These are phyloP conservation scores for Diplodus puntazzo DNA, from an alignment of 2,797 vertebrate species.

Conservation along the genomic window DNA sequence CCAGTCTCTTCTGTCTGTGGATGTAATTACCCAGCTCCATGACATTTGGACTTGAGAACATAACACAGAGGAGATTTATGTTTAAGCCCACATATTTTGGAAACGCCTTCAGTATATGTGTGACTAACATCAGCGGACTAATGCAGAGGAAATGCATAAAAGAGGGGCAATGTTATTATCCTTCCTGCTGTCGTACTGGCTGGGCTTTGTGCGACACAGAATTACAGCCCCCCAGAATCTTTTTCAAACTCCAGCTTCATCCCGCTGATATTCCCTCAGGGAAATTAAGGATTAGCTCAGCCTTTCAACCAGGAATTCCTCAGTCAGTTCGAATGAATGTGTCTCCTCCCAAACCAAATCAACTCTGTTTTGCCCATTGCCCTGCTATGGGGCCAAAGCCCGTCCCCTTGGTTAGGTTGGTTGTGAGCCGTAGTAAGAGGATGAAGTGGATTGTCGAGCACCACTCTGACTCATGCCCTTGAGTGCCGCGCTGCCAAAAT, in stretches of 20 bases:
- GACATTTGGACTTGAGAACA: constrained; percentile 19
- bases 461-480: constrained; percentile 80
- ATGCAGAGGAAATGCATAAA: constrained; percentile 41
- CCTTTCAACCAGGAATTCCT: constrained; percentile 80
- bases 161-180: constrained; percentile 52
- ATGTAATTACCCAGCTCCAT: neutral
- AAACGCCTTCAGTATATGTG: constrained; percentile 29
- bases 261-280: constrained; percentile 82
- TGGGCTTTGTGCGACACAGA: constrained; percentile 65
- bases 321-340: constrained; percentile 75
- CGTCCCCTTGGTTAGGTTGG: constrained; percentile 60
- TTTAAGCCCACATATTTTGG: constrained; percentile 28
- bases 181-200: constrained; percentile 38
- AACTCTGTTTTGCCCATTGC: constrained; percentile 67
- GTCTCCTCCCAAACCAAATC: constrained; percentile 71
- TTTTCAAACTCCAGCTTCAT: constrained; percentile 75
- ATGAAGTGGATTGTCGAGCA: constrained; percentile 80
- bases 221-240: constrained; percentile 74
- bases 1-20: neutral
- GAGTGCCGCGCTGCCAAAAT: constrained; percentile 69
- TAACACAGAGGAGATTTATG: constrained; percentile 22
- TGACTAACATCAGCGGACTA: constrained; percentile 48
- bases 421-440: constrained; percentile 78
- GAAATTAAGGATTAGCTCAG: constrained; percentile 86
- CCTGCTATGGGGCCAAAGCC: constrained; percentile 66